These are phyloP conservation scores for Selene dorsalis DNA, from an alignment of 2,797 vertebrate species.

Conservation along the genomic window DNA sequence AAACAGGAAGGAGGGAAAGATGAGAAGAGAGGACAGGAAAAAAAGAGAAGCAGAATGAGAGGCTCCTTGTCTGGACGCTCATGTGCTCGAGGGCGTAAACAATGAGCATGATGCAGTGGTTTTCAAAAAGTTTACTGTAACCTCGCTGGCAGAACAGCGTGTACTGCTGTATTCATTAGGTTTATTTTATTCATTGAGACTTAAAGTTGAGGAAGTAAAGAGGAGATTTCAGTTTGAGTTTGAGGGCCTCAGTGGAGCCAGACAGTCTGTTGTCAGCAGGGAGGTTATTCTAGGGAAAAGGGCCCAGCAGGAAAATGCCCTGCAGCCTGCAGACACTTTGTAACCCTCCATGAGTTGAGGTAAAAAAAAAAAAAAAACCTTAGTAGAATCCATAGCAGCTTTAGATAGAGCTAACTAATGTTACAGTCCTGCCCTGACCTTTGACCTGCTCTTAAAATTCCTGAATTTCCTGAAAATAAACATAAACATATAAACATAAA, in stretches of 20 bases:
- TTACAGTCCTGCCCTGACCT: no score
- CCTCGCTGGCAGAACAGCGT: not conserved
- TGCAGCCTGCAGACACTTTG: not conserved
- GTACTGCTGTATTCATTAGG: not conserved
- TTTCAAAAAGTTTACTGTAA: not conserved
- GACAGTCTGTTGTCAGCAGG: not conserved
- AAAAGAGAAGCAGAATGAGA: not conserved
- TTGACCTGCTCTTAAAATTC: no score
- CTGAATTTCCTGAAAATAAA: not conserved
- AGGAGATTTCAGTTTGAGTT: not conserved
- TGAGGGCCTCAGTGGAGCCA: not conserved
- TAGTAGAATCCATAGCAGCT: no score
- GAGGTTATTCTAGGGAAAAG: not conserved
- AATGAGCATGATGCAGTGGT: not conserved
- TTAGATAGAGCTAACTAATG: no score
- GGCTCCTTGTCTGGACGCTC: no score
- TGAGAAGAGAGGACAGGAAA: not conserved
- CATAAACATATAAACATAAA: no score
- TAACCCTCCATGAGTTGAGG: no score
- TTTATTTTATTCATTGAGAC: not conserved
- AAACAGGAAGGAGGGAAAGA: not conserved
- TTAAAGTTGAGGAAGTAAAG: not conserved
- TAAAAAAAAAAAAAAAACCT: no score
- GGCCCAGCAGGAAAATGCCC: not conserved
- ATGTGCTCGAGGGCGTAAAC: not conserved